Percentiles rank a stretch among this genome's conserved stretches.
phyloP scores from a whole-genome alignment of 2,113 vertebrate genomes.

The Elephantulus edwardii region DNA sequence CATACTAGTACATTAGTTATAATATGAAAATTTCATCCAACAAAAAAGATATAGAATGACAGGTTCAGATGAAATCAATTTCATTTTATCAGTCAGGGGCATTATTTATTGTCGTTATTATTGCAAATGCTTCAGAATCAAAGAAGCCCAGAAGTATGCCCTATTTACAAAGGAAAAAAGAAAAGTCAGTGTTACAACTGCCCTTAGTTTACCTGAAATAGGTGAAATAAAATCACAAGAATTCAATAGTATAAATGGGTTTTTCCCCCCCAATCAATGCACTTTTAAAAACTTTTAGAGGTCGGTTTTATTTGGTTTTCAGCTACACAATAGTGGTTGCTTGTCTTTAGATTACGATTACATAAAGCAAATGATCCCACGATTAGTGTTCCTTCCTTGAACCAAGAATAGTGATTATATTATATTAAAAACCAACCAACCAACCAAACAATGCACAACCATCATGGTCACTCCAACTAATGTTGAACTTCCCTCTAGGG shows the following conservation, averaged over 20 bases:
- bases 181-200: not conserved
- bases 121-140: constrained; percentile 16
- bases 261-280: too few relatives aligned
- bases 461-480: too few relatives aligned
- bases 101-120: not conserved
- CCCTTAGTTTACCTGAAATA: not conserved
- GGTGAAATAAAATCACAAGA: not conserved
- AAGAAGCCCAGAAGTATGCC: not conserved
- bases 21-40: not conserved
- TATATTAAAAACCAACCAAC: not conserved
- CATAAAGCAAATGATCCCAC: not conserved
- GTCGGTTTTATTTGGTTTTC: too few relatives aligned
- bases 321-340: not conserved
- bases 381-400: not conserved
- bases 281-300: too few relatives aligned
- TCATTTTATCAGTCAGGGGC: not conserved
- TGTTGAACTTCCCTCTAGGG: too few relatives aligned
- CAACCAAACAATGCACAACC: too few relatives aligned
- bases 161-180: not conserved
- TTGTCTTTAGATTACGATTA: not conserved
- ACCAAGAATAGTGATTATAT: not conserved
- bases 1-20: accelerated
- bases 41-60: not conserved
- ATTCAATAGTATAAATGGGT: not conserved
- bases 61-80: not conserved